These are phyloP conservation scores for Melinaea menophilus DNA, from an alignment of 2,888 invertebrate species.

Conservation along the genomic window DNA sequence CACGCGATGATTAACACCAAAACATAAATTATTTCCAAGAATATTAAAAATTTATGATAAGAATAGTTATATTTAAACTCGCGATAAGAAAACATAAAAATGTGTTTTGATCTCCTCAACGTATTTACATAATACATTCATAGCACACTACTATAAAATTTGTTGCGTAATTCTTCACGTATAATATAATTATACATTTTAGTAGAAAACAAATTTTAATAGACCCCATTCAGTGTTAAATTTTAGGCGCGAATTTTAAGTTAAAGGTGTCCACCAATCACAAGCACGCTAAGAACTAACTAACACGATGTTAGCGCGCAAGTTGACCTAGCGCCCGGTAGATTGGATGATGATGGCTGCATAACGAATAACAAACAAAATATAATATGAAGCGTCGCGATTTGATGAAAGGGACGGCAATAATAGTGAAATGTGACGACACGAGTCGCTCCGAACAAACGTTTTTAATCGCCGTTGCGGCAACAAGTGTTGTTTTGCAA, in stretches of 20 bases:
- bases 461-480: slow-evolving; percentile 72
- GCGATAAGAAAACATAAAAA: slow-evolving; percentile 18
- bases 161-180: neutral
- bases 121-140: slow-evolving; percentile 3
- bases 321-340: no score
- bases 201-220: no score
- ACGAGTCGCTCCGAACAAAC: slow-evolving; percentile 44
- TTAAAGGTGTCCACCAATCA: no score
- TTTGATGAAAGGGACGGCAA: no score
- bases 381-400: no score
- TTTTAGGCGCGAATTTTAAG: no score
- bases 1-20: slow-evolving; percentile 17
- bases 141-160: neutral
- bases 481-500: slow-evolving; percentile 75
- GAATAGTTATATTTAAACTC: slow-evolving; percentile 15
- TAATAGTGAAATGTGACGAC: slow-evolving; percentile 22
- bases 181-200: no score
- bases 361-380: no score
- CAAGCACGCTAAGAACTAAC: no score
- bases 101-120: slow-evolving; percentile 10
- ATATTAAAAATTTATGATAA: slow-evolving; percentile 6
- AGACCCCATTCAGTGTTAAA: no score
- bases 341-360: no score
- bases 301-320: no score
- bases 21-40: slow-evolving; percentile 19